Percentiles rank a stretch among this genome's conserved stretches.
Conservation (phyloP, 2,113 vertebrate genomes). For the Alethe diademata region DNA sequence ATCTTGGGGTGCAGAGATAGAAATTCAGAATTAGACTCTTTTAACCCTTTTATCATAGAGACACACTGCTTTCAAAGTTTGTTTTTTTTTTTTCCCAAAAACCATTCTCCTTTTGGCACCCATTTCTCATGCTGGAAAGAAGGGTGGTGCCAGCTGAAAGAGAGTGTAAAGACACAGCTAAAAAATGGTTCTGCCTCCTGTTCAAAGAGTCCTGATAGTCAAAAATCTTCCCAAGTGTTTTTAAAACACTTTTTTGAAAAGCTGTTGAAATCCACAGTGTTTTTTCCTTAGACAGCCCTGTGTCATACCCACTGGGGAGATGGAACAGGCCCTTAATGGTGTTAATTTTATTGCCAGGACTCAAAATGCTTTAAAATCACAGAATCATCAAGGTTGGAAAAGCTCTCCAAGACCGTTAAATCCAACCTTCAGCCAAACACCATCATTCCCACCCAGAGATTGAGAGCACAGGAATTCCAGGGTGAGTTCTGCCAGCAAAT, state of each 20-base stretch:
- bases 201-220: neutral
- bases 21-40: neutral
- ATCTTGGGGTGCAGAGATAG: neutral
- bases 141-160: neutral
- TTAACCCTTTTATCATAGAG: neutral
- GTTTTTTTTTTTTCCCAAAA: neutral
- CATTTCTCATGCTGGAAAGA: neutral
- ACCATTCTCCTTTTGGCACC: neutral
- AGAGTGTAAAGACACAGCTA: neutral
- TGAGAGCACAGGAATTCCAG: neutral
- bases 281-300: neutral
- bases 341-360: neutral
- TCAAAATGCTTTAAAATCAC: neutral
- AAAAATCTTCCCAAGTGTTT: neutral
- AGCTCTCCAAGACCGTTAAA: neutral
- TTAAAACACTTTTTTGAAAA: neutral
- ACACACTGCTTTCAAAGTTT: neutral
- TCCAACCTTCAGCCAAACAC: neutral
- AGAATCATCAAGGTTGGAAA: neutral
- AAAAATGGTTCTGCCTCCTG: neutral
- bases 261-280: neutral
- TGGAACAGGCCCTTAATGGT: neutral
- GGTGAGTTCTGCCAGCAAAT: neutral
- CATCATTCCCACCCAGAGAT: neutral
- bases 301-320: neutral